phyloP scores from a whole-genome alignment of 2,797 vertebrate genomes.

The Chelon labrosus region DNA sequence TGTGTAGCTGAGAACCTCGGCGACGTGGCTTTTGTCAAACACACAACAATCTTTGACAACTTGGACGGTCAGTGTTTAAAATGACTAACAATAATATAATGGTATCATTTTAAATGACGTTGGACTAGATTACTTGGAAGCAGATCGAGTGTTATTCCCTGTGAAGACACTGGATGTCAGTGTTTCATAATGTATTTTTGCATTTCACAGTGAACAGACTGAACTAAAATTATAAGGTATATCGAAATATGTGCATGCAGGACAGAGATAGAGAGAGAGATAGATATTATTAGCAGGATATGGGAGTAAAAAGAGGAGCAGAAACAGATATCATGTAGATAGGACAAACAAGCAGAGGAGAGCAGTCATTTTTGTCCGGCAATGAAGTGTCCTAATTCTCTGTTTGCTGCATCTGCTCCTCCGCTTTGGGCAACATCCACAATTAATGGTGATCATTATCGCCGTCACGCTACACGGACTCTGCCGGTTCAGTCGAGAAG shows the following conservation, averaged over 20 bases:
- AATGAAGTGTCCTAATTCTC: constrained; percentile 62
- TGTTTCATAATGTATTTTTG: constrained; percentile 60
- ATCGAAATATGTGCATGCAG: constrained; percentile 20
- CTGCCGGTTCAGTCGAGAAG: constrained; percentile 59
- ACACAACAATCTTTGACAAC: constrained; percentile 87
- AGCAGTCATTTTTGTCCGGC: constrained; percentile 54
- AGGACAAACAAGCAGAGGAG: constrained; percentile 13
- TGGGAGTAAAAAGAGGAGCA: background rate
- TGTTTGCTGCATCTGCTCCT: constrained; percentile 71
- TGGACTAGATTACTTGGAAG: constrained; percentile 4
- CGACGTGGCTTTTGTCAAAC: constrained; percentile 87
- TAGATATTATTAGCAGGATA: constrained; percentile 2
- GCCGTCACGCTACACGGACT: constrained; percentile 67
- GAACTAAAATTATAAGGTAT: background rate
- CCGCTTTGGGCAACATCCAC: constrained; percentile 74
- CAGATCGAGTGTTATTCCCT: constrained; percentile 43
- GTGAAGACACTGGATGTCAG: constrained; percentile 78
- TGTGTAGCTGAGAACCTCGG: constrained; percentile 89
- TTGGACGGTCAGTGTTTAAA: constrained; percentile 79
- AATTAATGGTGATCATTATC: constrained; percentile 82
- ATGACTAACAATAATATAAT: background rate
- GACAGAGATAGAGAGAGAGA: background rate
- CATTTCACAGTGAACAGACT: constrained; percentile 5
- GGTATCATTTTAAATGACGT: background rate
- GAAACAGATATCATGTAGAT: background rate